phyloP scores from a whole-genome alignment of 2,888 invertebrate genomes.

The Pemphredon lugubris region DNA sequence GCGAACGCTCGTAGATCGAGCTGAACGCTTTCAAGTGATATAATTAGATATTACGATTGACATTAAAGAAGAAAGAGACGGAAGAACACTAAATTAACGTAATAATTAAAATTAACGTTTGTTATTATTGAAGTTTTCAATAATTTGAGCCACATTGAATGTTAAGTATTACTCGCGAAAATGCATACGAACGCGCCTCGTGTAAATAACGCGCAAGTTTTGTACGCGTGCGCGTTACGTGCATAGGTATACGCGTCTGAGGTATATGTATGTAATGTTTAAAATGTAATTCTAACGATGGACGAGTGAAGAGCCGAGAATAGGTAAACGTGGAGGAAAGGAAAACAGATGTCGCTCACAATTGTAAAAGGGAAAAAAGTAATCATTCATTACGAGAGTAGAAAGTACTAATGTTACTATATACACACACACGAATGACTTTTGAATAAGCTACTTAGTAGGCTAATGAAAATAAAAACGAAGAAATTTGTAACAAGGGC shows the following conservation, averaged over 20 bases:
- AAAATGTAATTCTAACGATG: slow-evolving; percentile 11
- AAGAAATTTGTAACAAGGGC: slow-evolving; percentile 43
- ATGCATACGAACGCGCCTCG: slow-evolving; percentile 55
- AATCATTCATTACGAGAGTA: slow-evolving; percentile 71
- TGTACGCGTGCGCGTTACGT: background rate
- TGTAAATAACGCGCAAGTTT: background rate
- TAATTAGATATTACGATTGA: slow-evolving; percentile 71
- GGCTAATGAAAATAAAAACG: background rate
- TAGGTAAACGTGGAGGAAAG: slow-evolving; percentile 9
- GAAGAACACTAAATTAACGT: slow-evolving; percentile 52
- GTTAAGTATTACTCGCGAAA: slow-evolving; percentile 70
- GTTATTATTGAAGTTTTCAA: slow-evolving; percentile 71
- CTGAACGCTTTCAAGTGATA: slow-evolving; percentile 74
- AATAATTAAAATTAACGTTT: slow-evolving; percentile 67
- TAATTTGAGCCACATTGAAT: slow-evolving; percentile 69
- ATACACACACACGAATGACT: slow-evolving; percentile 24
- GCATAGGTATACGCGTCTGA: too few species aligned
- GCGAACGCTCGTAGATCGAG: slow-evolving; percentile 74
- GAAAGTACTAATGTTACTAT: slow-evolving; percentile 60
- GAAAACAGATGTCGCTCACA: slow-evolving; percentile 35
- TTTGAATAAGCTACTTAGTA: slow-evolving; percentile 49
- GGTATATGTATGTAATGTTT: slow-evolving; percentile 28
- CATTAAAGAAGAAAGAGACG: slow-evolving; percentile 21
- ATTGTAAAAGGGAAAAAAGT: slow-evolving; percentile 34
- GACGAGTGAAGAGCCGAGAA: background rate